A percentile compares a stretch with the other conserved stretches of the same genome.
phyloP scores from a whole-genome alignment of 2,113 vertebrate genomes.

The Phalacrocorax carbo region DNA sequence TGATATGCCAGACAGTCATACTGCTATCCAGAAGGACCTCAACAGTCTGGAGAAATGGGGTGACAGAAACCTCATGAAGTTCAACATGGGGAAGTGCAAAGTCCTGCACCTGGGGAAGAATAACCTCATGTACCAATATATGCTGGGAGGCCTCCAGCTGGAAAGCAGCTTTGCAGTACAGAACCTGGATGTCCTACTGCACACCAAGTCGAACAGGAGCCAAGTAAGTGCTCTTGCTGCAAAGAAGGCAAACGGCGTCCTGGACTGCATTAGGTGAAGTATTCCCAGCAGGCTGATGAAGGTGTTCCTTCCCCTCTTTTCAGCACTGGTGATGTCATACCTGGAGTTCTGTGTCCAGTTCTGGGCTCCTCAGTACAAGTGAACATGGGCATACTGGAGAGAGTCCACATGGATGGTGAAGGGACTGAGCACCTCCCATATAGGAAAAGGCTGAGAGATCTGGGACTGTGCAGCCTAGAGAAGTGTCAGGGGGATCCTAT shows the following conservation, averaged over 20 bases:
- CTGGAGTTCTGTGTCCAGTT: background rate
- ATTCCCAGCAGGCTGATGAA: background rate
- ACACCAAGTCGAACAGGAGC: background rate
- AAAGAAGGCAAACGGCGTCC: background rate
- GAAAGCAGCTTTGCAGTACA: background rate
- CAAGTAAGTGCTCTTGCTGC: background rate
- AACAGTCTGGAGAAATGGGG: background rate
- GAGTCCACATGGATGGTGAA: background rate
- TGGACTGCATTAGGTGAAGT: background rate
- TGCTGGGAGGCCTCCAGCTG: background rate
- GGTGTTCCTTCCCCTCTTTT: background rate
- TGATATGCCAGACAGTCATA: background rate
- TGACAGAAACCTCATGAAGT: background rate
- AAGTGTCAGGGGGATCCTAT: background rate
- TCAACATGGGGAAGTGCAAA: background rate
- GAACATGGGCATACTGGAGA: background rate
- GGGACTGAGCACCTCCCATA: background rate
- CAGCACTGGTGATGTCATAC: background rate
- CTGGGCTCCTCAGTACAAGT: background rate
- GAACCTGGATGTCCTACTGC: background rate
- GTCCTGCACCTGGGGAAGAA: background rate
- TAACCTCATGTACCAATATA: background rate
- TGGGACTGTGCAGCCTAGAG: background rate
- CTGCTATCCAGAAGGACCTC: background rate
- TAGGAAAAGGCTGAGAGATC: background rate